Base-by-base conservation (phyloP, 2,113 vertebrate species). In the Oxyruncus cristatus region DNA sequence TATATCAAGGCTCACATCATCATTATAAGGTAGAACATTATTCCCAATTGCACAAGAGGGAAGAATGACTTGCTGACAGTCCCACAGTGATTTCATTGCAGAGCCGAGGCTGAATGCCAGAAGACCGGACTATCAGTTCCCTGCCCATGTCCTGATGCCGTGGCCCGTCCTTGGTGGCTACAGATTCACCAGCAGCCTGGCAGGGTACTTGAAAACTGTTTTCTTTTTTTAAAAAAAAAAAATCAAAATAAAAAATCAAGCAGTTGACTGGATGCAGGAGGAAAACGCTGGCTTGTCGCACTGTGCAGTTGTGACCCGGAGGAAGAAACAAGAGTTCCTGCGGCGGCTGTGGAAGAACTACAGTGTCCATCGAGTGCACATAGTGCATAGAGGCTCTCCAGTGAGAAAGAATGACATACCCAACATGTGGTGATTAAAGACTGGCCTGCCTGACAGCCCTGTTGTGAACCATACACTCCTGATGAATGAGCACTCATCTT, bases 21-120 rank as follows among this genome's bases (percentile, higher is more conserved):
- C 79, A 59, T 75, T 21, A 76, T 78, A 68, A 92, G 65, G 85
- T 72, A 87, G 68, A 47, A 89, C 23, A 84, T 53, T 0, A 86
- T 94, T 96, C 65, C 61, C 18, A 74, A 2, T 65, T 35, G 46
- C 72, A 92, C 73, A 42, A 56, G 86, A 72, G 75, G 83, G 73
- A 92, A 87, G 70, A 73, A 65, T 65, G 73, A 70, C 53, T 82
- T 66, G 95, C 76, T 91, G 76, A 58, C 56, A 92, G 91, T 96
- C 80, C 94, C 80, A 49, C 68, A 65, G 79, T 19, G n/a, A 49
- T 93, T 89, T 89, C 49, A 49, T 88, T 53, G 91, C 88, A 85
- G 92, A 92, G 86, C 32, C 62, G 93, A 91, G 80, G 88, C 76
- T 42, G 89, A 72, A 55, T 68, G 50, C 73, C 86, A 66, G 91